These are phyloP conservation scores for Cichlasoma orientale DNA, from an alignment of 2,797 vertebrate species.

Conservation along the genomic window DNA sequence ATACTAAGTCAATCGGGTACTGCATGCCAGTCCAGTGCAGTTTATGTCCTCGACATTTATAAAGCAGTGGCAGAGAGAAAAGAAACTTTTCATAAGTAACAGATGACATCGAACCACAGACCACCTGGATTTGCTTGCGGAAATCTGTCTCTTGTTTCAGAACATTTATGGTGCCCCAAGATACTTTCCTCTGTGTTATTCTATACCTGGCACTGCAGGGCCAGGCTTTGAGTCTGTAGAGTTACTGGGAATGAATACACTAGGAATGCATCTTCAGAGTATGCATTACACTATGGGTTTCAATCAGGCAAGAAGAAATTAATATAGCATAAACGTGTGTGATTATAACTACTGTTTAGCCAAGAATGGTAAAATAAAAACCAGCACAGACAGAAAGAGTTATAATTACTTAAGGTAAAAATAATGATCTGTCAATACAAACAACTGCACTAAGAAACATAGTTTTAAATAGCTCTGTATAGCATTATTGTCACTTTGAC, in stretches of 20 bases:
- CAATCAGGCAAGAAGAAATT: neutral
- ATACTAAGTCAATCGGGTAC: conserved; percentile 53
- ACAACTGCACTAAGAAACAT: neutral
- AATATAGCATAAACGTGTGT: conserved; percentile 1
- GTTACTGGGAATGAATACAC: conserved; percentile 32
- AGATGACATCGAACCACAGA: conserved; percentile 47
- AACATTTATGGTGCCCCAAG: conserved; percentile 41
- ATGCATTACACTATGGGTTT: conserved; percentile 33
- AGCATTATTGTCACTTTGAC: neutral
- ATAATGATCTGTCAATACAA: neutral
- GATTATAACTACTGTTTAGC: neutral
- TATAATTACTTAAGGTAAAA: neutral
- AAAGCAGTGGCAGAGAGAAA: conserved; percentile 35
- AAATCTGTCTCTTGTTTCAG: conserved; percentile 67
- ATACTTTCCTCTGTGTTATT: conserved; percentile 46
- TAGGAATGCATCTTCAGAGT: conserved; percentile 22
- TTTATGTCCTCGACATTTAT: conserved; percentile 29
- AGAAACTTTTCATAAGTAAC: conserved; percentile 49
- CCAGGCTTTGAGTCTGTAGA: conserved; percentile 33
- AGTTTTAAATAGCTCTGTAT: neutral
- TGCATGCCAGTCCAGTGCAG: conserved; percentile 25
- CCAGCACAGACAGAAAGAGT: neutral
- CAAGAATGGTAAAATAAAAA: neutral
- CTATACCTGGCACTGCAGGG: conserved; percentile 34
- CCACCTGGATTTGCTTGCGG: conserved; percentile 65